Evolutionary conservation across 2,888 invertebrate genomes (phyloP).

Genomic region (Drosophila paramelanica): DNA sequence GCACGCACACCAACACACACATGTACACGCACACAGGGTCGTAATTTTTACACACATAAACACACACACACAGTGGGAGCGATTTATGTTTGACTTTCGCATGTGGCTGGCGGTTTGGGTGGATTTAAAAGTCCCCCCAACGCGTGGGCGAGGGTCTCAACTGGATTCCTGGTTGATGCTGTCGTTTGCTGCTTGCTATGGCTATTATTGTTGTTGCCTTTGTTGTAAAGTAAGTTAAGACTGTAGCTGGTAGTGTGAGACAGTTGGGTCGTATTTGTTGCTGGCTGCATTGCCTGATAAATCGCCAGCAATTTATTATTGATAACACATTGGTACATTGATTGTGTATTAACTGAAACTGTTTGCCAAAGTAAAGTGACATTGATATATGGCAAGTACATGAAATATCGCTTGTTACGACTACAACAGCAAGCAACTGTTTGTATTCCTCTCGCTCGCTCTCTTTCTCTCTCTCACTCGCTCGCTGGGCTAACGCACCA

Average conservation of each 20-base stretch:
- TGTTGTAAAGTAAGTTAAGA: conserved; percentile 61
- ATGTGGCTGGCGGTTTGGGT: conserved; percentile 76
- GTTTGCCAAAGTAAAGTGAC: conserved; percentile 82
- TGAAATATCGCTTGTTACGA: conserved; percentile 77
- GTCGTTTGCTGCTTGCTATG: conserved; percentile 53
- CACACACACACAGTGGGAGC: conserved; percentile 48
- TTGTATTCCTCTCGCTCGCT: conserved; percentile 19
- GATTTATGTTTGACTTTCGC: conserved; percentile 82
- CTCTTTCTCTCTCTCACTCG: conserved; percentile 2
- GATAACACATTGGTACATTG: conserved; percentile 82
- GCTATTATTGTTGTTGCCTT: conserved; percentile 16
- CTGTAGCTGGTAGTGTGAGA: conserved; percentile 30
- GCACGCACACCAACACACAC: conserved; percentile 48
- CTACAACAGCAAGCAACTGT: conserved; percentile 40
- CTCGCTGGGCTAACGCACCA: conserved; percentile 42
- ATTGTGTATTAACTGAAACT: conserved; percentile 81
- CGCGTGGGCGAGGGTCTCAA: conserved; percentile 52
- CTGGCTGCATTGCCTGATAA: conserved; percentile 72
- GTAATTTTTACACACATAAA: conserved; percentile 64
- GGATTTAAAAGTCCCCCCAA: conserved; percentile 64
- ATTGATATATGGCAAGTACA: conserved; percentile 80
- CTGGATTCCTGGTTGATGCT: conserved; percentile 43
- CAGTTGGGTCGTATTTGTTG: conserved; percentile 34
- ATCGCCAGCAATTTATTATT: conserved; percentile 80
- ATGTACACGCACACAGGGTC: conserved; percentile 32